Conservation (phyloP, 2,113 vertebrate genomes). For the Elephas maximus region DNA sequence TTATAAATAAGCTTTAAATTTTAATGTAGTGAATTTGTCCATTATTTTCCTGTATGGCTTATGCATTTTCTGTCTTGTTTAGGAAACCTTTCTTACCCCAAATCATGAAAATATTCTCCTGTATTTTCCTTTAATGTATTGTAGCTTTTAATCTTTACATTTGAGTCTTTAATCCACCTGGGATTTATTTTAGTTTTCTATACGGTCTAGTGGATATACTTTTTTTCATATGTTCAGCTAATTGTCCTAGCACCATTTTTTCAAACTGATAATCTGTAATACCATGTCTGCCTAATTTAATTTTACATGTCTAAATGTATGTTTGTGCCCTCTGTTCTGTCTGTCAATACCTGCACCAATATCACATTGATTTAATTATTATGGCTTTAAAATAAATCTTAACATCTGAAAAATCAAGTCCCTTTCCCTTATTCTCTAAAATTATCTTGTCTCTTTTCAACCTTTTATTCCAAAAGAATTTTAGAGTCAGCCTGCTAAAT, state of each 20-base stretch:
- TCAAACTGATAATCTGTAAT: constrained; percentile 5
- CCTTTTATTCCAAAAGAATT: not conserved
- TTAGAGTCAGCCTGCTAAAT: constrained; percentile 35
- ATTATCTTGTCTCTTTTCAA: constrained; percentile 20
- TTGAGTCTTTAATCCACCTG: constrained; percentile 4
- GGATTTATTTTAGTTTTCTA: constrained; percentile 58
- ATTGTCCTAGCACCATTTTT: not conserved
- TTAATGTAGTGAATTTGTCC: constrained; percentile 46
- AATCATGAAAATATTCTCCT: constrained; percentile 30
- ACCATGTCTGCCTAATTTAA: not conserved
- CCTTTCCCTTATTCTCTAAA: constrained; percentile 34
- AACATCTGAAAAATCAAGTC: not conserved
- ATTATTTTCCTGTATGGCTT: not conserved
- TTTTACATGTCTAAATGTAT: not conserved
- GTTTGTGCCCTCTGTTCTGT: not conserved
- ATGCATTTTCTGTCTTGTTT: constrained; percentile 46
- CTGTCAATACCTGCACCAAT: not conserved
- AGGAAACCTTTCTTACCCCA: not conserved
- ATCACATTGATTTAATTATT: constrained; percentile 52
- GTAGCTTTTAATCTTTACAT: constrained; percentile 35
- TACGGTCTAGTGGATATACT: not conserved
- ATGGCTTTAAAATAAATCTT: not conserved
- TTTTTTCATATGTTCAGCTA: not conserved
- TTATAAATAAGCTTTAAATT: constrained; percentile 15
- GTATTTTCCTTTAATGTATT: constrained; percentile 3